Conservation (phyloP, 1,140 invertebrate genomes). For the Dufourea novaeangliae region DNA sequence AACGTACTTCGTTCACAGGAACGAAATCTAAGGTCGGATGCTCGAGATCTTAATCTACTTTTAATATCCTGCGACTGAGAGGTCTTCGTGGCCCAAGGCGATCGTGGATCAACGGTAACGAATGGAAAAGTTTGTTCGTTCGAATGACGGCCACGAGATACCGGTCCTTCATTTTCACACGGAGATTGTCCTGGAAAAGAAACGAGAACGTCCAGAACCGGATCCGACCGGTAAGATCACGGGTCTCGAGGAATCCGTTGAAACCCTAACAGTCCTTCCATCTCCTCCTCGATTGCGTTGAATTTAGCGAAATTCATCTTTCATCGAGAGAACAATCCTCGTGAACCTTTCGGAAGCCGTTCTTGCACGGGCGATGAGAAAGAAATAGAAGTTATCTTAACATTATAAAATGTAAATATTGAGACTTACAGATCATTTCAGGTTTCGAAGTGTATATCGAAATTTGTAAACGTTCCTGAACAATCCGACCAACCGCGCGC, state of each 20-base stretch:
- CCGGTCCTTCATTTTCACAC: conserved; percentile 62
- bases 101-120: conserved; percentile 48
- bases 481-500: not conserved
- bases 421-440: too few relatives aligned
- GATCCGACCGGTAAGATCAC: not conserved
- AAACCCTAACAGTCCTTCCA: not conserved
- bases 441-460: too few relatives aligned
- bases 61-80: conserved; percentile 68
- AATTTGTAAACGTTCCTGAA: too few relatives aligned
- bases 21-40: conserved; percentile 49
- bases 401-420: too few relatives aligned
- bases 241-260: conserved; percentile 7
- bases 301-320: conserved; percentile 32
- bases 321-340: not conserved
- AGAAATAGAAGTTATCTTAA: too few relatives aligned
- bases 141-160: conserved; percentile 14
- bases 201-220: conserved; percentile 25
- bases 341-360: not conserved
- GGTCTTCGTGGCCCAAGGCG: conserved; percentile 29
- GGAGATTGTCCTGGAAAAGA: conserved; percentile 50
- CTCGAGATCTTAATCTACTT: conserved; percentile 66
- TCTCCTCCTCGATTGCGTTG: not conserved
- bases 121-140: conserved; percentile 51
- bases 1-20: conserved; percentile 25
- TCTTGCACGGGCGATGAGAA: not conserved